A percentile compares a stretch with the other conserved stretches of the same genome.
phyloP scores from a whole-genome alignment of 2,113 vertebrate genomes.

The Corythaixoides concolor region DNA sequence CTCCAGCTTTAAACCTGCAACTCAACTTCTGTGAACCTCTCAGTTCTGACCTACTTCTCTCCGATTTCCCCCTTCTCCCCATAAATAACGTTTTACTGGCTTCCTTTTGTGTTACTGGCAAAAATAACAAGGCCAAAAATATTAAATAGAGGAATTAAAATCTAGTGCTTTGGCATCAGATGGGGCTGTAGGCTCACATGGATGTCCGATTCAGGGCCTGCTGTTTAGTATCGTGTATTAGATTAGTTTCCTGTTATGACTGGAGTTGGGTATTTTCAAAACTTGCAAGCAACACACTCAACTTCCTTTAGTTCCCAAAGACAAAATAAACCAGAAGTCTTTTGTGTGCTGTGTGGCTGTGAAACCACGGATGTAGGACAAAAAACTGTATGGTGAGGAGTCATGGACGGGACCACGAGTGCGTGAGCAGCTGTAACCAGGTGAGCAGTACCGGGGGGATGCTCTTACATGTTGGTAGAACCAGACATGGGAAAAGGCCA shows the following conservation, averaged over 20 bases:
- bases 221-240: not conserved
- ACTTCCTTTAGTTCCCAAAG: slow-evolving; percentile 28
- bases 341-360: not conserved
- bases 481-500: not conserved
- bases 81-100: not conserved
- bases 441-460: not conserved
- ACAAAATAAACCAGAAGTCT: not conserved
- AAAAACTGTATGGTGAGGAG: not conserved
- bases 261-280: slow-evolving; percentile 11
- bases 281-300: slow-evolving; percentile 15
- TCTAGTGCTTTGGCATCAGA: not conserved
- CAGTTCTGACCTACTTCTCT: not conserved
- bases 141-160: not conserved
- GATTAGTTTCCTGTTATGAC: slow-evolving; percentile 60
- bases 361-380: not conserved
- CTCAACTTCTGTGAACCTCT: not conserved
- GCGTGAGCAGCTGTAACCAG: not conserved
- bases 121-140: not conserved
- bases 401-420: rapidly evolving
- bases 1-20: not conserved
- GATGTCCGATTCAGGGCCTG: not conserved
- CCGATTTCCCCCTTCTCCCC: not conserved
- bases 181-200: not conserved
- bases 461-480: not conserved
- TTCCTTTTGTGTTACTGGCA: not conserved